These are phyloP conservation scores for Papilio xuthus DNA, from an alignment of 1,140 invertebrate species.

Conservation along the genomic window DNA sequence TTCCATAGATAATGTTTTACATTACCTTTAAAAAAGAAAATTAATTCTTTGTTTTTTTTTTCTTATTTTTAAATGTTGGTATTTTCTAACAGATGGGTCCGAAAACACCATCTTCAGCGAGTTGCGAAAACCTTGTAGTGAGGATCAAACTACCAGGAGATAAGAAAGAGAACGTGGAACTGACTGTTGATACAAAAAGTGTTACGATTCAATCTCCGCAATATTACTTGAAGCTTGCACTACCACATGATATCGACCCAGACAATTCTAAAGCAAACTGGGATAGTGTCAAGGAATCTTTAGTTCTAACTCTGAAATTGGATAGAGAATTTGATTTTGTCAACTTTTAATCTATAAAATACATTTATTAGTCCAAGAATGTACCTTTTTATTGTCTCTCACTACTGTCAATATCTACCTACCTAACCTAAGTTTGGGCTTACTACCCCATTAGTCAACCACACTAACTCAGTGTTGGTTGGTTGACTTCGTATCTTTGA, in stretches of 20 bases:
- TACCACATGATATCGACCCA: conserved; percentile 91
- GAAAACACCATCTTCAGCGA: conserved; percentile 90
- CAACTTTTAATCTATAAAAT: conserved; percentile 86
- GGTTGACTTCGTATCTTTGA: too few relatives aligned
- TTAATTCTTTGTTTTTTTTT: too few relatives aligned
- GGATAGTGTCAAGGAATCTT: conserved; percentile 84
- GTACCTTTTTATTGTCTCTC: not conserved
- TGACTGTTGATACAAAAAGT: conserved; percentile 87
- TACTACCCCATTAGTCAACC: too few relatives aligned
- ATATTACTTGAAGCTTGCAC: conserved; percentile 87
- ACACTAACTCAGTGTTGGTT: too few relatives aligned
- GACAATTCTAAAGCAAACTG: conserved; percentile 90
- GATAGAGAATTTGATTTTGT: conserved; percentile 90
- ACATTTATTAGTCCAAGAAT: not conserved
- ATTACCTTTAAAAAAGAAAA: not conserved
- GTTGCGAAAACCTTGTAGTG: conserved; percentile 93
- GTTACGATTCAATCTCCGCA: conserved; percentile 84
- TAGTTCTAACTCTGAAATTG: conserved; percentile 87
- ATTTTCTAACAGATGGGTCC: conserved; percentile 86
- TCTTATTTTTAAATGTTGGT: not conserved
- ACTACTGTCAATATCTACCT: too few relatives aligned
- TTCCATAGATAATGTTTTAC: not conserved
- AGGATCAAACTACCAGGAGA: conserved; percentile 89
- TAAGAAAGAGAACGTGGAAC: conserved; percentile 83
- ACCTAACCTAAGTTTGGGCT: too few relatives aligned